Evolutionary conservation across 2,113 vertebrate genomes (phyloP).

Genomic region (Erpornis zantholeuca): DNA sequence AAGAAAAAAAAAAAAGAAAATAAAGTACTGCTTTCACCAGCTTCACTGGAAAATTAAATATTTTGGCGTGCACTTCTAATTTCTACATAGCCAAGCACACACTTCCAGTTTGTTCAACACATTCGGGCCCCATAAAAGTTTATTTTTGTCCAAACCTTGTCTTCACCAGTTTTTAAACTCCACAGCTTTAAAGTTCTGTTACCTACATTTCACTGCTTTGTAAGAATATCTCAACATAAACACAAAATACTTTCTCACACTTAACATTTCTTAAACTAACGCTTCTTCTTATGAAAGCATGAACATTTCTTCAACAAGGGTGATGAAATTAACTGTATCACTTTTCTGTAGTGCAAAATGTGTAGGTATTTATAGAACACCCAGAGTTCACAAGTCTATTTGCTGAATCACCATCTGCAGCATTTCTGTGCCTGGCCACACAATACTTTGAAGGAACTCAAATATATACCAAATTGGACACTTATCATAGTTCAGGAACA

Average conservation of each 20-base stretch:
- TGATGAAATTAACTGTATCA: not conserved
- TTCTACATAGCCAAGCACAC: not conserved
- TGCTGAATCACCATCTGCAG: not conserved
- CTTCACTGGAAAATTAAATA: not conserved
- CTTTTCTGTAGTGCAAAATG: not conserved
- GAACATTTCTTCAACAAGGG: not conserved
- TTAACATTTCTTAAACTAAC: not conserved
- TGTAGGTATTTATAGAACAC: not conserved
- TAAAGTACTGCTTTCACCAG: not conserved
- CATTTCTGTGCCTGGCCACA: not conserved
- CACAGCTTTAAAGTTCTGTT: not conserved
- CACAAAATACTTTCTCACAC: not conserved
- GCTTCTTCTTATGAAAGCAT: not conserved
- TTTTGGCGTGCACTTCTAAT: not conserved
- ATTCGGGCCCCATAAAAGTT: not conserved
- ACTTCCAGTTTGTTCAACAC: not conserved
- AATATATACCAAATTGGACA: not conserved
- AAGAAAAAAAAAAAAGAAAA: not conserved
- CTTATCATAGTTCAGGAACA: not conserved
- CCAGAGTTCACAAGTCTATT: not conserved
- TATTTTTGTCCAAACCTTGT: not conserved
- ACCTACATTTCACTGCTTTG: not conserved
- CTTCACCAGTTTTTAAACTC: not conserved
- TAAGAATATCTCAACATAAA: not conserved
- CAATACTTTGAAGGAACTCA: not conserved